Percentiles rank a stretch among this genome's conserved stretches.
These are phyloP conservation scores for Cichlasoma orientale DNA, from an alignment of 2,797 vertebrate genomes.

Conservation along the genomic window DNA sequence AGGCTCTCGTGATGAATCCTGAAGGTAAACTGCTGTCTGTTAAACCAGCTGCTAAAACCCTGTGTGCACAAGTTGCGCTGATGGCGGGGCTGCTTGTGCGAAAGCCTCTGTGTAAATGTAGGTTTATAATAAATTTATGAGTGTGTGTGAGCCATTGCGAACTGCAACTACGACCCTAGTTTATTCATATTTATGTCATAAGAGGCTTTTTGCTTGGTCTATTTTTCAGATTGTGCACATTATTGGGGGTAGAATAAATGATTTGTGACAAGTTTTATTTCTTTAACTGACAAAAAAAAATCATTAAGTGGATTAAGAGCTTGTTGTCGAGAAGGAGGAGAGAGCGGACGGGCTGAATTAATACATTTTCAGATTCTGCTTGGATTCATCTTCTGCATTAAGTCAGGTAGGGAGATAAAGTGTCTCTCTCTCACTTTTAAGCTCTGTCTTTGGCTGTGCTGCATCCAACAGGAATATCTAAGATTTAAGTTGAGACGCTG, in stretches of 20 bases:
- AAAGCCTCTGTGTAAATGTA: constrained; percentile 1
- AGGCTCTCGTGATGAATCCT: constrained; percentile 60
- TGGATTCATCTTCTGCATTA: constrained; percentile 26
- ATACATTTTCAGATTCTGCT: constrained; percentile 42
- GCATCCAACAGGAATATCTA: constrained; percentile 53
- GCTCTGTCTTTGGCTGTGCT: constrained; percentile 25
- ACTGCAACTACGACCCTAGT: constrained; percentile 11
- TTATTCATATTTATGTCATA: constrained; percentile 37
- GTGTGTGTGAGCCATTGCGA: constrained; percentile 2
- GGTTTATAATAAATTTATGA: constrained; percentile 3
- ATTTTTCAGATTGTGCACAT: constrained; percentile 49
- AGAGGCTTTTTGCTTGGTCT: constrained; percentile 5
- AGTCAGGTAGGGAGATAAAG: constrained; percentile 37
- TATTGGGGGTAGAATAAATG: constrained; percentile 37
- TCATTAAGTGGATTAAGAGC: constrained; percentile 65
- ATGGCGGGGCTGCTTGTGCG: constrained; percentile 7
- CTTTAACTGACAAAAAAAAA: constrained; percentile 26
- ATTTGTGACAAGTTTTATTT: constrained; percentile 50
- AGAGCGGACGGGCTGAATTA: constrained; percentile 47
- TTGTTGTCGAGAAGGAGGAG: constrained; percentile 49
- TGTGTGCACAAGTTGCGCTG: constrained; percentile 11
- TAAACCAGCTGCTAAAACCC: constrained; percentile 32
- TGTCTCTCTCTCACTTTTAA: constrained; percentile 26
- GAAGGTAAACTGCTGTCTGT: constrained; percentile 61
- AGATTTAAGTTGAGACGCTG: constrained; percentile 54